Conservation (phyloP, 2,888 invertebrate species). For the Andrena marginata region DNA sequence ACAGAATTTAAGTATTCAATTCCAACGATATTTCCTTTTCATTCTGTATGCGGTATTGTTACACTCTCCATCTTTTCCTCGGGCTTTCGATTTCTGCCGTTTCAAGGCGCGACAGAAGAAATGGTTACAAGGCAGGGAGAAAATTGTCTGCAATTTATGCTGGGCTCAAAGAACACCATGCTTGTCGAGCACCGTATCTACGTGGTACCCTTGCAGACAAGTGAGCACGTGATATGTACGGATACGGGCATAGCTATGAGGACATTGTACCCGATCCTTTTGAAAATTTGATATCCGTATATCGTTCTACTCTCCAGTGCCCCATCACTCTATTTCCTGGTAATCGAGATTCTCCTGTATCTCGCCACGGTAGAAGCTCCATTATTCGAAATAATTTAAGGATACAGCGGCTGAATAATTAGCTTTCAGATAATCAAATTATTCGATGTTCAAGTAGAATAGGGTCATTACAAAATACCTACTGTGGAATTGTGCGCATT, state of each 20-base stretch:
- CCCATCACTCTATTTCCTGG: background rate
- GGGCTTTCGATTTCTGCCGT: background rate
- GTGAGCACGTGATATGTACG: conserved; percentile 8
- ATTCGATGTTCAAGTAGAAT: too few relatives aligned
- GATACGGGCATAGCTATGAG: conserved; percentile 10
- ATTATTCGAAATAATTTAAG: background rate
- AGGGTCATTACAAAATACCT: too few relatives aligned
- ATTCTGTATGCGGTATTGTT: background rate
- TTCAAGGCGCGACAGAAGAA: conserved; percentile 1
- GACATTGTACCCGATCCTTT: conserved; percentile 40
- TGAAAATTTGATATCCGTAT: conserved; percentile 43
- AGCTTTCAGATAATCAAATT: too few relatives aligned
- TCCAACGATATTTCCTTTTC: background rate
- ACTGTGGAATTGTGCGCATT: too few relatives aligned
- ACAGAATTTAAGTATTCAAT: background rate
- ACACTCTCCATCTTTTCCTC: background rate
- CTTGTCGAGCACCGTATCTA: conserved; percentile 23
- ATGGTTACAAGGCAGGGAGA: conserved; percentile 24
- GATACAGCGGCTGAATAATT: too few relatives aligned
- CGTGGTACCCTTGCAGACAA: background rate
- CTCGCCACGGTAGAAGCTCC: background rate
- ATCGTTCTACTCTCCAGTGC: background rate
- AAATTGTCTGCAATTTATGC: conserved; percentile 44
- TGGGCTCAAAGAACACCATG: conserved; percentile 21
- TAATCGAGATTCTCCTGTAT: background rate